phyloP scores from a whole-genome alignment of 2,888 invertebrate species.

The Dryococelus australis region DNA sequence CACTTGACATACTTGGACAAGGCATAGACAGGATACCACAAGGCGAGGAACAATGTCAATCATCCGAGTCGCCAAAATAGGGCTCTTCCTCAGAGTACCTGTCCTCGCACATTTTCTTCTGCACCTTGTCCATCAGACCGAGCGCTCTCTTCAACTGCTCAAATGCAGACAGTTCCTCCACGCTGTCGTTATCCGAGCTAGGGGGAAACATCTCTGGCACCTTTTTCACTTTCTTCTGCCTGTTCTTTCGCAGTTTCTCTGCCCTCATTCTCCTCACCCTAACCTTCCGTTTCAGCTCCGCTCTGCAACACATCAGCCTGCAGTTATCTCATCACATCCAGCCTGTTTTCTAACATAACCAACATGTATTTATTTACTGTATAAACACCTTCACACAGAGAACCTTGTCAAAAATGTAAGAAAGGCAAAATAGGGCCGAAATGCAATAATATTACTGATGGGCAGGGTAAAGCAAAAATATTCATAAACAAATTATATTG shows the following conservation, averaged over 20 bases:
- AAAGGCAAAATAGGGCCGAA: too few relatives aligned
- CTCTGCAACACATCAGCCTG: neutral
- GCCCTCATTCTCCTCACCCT: neutral
- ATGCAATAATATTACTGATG: too few relatives aligned
- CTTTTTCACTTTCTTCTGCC: neutral
- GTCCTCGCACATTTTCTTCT: neutral
- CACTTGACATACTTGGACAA: too few relatives aligned
- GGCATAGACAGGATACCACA: too few relatives aligned
- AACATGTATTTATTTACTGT: too few relatives aligned
- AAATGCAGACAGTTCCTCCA: neutral
- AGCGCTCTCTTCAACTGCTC: conserved; percentile 1
- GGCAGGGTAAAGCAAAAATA: too few relatives aligned
- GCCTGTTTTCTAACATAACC: too few relatives aligned
- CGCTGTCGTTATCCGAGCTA: neutral
- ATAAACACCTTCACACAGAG: too few relatives aligned
- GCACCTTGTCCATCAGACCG: conserved; percentile 8
- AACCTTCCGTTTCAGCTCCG: neutral
- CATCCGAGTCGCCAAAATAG: neutral
- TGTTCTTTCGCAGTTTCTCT: neutral
- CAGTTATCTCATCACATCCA: too few relatives aligned
- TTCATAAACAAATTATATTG: too few relatives aligned
- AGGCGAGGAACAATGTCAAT: neutral
- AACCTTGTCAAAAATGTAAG: too few relatives aligned
- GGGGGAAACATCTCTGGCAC: neutral
- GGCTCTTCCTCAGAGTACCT: neutral